Evolutionary conservation across 2,113 vertebrate genomes (phyloP).

Genomic region (Anarhynchus alexandrinus): DNA sequence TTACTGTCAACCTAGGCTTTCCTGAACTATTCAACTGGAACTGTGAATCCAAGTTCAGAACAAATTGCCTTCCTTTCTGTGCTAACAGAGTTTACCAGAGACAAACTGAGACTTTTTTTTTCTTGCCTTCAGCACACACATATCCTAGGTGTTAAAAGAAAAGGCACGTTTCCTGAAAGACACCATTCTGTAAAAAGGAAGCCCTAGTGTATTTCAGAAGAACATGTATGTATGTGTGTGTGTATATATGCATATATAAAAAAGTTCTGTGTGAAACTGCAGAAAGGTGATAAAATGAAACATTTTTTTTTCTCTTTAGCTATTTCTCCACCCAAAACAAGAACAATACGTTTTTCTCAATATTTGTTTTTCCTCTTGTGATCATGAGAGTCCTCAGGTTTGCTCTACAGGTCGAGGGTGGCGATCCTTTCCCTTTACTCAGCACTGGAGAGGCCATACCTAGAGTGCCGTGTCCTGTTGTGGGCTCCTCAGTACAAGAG

Average conservation of each 20-base stretch:
- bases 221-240: neutral
- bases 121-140: neutral
- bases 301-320: neutral
- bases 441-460: neutral
- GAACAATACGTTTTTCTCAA: neutral
- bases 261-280: neutral
- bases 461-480: neutral
- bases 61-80: neutral
- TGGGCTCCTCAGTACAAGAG: neutral
- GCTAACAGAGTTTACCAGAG: neutral
- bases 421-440: neutral
- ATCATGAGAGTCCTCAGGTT: neutral
- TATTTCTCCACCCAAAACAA: neutral
- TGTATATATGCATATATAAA: neutral
- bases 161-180: neutral
- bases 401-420: neutral
- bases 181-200: neutral
- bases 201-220: neutral
- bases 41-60: neutral
- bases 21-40: neutral
- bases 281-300: neutral
- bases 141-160: neutral
- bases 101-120: neutral
- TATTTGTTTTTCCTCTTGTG: neutral
- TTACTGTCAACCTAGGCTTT: neutral